These are phyloP conservation scores for Meteorus sp. DNA, from an alignment of 1,140 invertebrate genomes.

Conservation along the genomic window DNA sequence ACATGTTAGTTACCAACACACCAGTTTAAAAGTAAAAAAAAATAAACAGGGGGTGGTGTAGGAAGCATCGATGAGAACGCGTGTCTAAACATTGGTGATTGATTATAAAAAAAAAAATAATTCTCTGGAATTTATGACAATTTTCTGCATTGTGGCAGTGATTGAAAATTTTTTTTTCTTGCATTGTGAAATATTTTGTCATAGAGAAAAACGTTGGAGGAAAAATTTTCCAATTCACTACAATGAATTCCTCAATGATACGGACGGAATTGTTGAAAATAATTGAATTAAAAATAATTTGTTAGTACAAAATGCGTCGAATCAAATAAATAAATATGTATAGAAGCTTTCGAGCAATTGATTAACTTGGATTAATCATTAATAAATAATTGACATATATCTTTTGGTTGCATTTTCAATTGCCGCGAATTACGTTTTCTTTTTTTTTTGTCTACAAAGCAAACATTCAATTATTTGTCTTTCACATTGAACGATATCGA, in stretches of 20 bases:
- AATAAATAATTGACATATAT: neutral
- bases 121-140: neutral
- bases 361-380: neutral
- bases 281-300: slow-evolving; percentile 14
- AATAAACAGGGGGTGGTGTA: slow-evolving; percentile 22
- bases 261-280: slow-evolving; percentile 2
- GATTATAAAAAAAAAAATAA: neutral
- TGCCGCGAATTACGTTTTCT: too few relatives aligned
- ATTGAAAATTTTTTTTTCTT: neutral
- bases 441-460: too few relatives aligned
- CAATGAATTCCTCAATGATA: too few relatives aligned
- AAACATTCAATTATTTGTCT: too few relatives aligned
- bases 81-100: neutral
- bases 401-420: too few relatives aligned
- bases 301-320: slow-evolving; percentile 4
- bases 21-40: slow-evolving; percentile 32
- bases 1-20: slow-evolving; percentile 61
- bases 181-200: neutral
- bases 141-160: neutral
- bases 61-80: neutral
- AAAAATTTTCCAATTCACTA: neutral
- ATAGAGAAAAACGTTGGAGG: neutral
- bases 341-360: neutral
- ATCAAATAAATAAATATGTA: neutral
- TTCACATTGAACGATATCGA: too few relatives aligned